Conservation (phyloP, 2,888 invertebrate genomes). For the Apotomis turbidana region DNA sequence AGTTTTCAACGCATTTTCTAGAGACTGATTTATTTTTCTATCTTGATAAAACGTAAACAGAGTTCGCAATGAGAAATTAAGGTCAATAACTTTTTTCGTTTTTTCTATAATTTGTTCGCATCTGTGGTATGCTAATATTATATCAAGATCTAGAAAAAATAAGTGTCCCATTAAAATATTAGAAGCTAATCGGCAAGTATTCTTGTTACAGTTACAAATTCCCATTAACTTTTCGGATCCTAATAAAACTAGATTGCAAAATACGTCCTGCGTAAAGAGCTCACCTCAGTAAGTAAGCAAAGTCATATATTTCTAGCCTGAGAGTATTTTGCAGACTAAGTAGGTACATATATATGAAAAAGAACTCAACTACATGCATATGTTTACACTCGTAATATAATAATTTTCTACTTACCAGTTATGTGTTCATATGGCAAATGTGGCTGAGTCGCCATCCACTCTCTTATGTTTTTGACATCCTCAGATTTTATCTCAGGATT, state of each 20-base stretch:
- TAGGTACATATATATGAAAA: too few relatives aligned
- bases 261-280: too few relatives aligned
- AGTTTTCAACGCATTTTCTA: constrained; percentile 60
- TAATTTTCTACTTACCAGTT: constrained; percentile 63
- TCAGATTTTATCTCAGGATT: constrained; percentile 81
- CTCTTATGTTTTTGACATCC: constrained; percentile 81
- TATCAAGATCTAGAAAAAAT: constrained; percentile 76
- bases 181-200: too few relatives aligned
- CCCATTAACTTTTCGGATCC: too few relatives aligned
- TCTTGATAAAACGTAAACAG: constrained; percentile 86
- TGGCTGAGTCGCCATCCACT: constrained; percentile 85
- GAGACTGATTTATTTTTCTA: constrained; percentile 68
- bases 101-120: constrained; percentile 86
- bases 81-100: constrained; percentile 87
- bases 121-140: constrained; percentile 87
- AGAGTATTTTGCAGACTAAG: too few relatives aligned
- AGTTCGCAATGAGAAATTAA: constrained; percentile 86
- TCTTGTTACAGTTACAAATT: too few relatives aligned
- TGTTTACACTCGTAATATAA: not conserved
- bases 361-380: not conserved
- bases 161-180: not conserved
- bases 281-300: too few relatives aligned
- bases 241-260: too few relatives aligned
- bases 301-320: too few relatives aligned
- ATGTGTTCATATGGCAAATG: constrained; percentile 82